phyloP scores from a whole-genome alignment of 2,888 invertebrate species.

The Pyrocoelia pectoralis region DNA sequence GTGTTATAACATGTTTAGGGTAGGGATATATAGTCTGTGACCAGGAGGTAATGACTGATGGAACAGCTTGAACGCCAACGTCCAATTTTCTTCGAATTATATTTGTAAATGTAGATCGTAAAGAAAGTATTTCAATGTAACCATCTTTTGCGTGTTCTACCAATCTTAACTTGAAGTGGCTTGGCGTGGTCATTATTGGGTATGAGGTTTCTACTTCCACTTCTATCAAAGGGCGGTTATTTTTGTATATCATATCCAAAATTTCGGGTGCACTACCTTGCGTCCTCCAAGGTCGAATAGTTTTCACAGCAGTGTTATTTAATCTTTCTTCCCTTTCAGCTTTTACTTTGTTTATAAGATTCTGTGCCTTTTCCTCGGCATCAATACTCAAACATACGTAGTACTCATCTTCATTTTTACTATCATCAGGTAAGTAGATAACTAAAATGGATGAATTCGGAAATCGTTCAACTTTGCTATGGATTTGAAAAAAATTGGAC shows the following conservation, averaged over 20 bases:
- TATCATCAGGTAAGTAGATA: conserved; percentile 72
- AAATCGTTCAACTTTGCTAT: conserved; percentile 55
- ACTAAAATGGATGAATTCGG: conserved; percentile 64
- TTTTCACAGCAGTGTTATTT: conserved; percentile 45
- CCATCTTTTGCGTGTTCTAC: conserved; percentile 72
- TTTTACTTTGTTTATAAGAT: conserved; percentile 66
- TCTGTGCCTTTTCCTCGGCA: conserved; percentile 62
- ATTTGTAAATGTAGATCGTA: conserved; percentile 65
- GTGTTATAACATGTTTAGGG: conserved; percentile 74
- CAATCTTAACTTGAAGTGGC: conserved; percentile 64
- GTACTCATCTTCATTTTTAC: conserved; percentile 69
- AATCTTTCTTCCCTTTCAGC: conserved; percentile 59
- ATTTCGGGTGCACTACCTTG: conserved; percentile 74
- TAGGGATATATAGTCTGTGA: conserved; percentile 75
- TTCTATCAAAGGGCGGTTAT: conserved; percentile 68
- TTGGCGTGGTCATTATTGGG: conserved; percentile 59
- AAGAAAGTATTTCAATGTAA: conserved; percentile 71
- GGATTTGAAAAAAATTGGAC: conserved; percentile 61
- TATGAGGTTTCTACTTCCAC: conserved; percentile 73
- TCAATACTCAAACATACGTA: conserved; percentile 70
- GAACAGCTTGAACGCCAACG: conserved; percentile 66
- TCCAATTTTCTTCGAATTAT: conserved; percentile 67
- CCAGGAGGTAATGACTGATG: conserved; percentile 56
- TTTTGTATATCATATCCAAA: conserved; percentile 60
- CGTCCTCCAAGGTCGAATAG: conserved; percentile 64